Evolutionary conservation across 2,113 vertebrate genomes (phyloP).

Genomic region (Narcine bancroftii): DNA sequence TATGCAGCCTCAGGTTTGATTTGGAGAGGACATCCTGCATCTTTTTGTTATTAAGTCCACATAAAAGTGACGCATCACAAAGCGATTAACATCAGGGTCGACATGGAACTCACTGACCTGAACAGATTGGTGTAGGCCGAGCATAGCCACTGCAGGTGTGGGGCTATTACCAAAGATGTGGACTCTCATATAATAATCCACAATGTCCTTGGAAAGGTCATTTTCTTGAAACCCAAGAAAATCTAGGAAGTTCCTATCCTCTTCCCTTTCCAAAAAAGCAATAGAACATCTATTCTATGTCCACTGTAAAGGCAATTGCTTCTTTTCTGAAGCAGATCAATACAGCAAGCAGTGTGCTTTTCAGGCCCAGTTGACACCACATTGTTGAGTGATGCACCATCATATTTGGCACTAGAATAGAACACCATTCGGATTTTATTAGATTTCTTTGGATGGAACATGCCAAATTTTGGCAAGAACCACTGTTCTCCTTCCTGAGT

Average conservation of each 20-base stretch:
- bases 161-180: slow-evolving; percentile 41
- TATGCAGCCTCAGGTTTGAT: slow-evolving; percentile 25
- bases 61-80: slow-evolving; percentile 38
- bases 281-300: no score
- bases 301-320: no score
- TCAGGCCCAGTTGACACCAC: no score
- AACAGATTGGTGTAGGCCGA: slow-evolving; percentile 32
- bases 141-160: slow-evolving; percentile 39
- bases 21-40: slow-evolving; percentile 7
- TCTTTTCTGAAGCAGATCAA: no score
- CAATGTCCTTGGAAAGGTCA: slow-evolving; percentile 28
- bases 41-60: slow-evolving; percentile 7
- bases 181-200: slow-evolving; percentile 41
- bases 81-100: slow-evolving; percentile 37
- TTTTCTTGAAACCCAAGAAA: slow-evolving; percentile 42
- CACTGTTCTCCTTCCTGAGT: no score
- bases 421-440: no score
- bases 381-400: no score
- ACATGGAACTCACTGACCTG: slow-evolving; percentile 36
- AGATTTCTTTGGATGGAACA: no score
- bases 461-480: no score
- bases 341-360: no score
- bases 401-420: no score
- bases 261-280: slow-evolving; percentile 1
- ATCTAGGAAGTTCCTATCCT: slow-evolving; percentile 28